Conservation (phyloP, 2,797 vertebrate species). For the Neosalanx taihuensis region DNA sequence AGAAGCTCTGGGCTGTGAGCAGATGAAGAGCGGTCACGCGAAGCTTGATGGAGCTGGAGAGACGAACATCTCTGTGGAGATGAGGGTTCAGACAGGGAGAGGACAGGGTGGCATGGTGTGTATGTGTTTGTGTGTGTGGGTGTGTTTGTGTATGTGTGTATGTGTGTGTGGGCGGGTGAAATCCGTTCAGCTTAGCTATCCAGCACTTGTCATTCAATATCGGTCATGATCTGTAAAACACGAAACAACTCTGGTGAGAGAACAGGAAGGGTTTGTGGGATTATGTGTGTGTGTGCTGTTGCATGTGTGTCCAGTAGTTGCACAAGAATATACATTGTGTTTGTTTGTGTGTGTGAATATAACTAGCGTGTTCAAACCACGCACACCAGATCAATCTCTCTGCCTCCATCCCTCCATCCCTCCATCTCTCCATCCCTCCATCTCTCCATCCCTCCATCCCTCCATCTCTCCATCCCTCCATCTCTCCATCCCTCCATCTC, state of each 20-base stretch:
- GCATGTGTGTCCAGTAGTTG: not conserved
- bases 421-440: slow-evolving; percentile 17
- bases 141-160: not conserved
- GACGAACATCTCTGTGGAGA: not conserved
- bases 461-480: not conserved
- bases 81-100: not conserved
- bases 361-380: not conserved
- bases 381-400: not conserved
- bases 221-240: not conserved
- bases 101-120: not conserved
- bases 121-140: not conserved
- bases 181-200: not conserved
- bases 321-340: not conserved
- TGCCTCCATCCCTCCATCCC: not conserved
- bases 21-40: not conserved
- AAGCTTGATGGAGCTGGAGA: not conserved
- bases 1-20: not conserved
- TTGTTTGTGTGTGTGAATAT: not conserved
- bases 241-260: not conserved
- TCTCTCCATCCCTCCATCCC: not conserved
- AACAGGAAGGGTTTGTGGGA: not conserved
- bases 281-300: not conserved
- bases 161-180: not conserved
- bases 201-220: not conserved
- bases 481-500: not conserved